Evolutionary conservation across 2,113 vertebrate genomes (phyloP), one percentile per base, ranked within the genome.

Genomic region (Gnathonemus echidnorhynchus): DNA sequence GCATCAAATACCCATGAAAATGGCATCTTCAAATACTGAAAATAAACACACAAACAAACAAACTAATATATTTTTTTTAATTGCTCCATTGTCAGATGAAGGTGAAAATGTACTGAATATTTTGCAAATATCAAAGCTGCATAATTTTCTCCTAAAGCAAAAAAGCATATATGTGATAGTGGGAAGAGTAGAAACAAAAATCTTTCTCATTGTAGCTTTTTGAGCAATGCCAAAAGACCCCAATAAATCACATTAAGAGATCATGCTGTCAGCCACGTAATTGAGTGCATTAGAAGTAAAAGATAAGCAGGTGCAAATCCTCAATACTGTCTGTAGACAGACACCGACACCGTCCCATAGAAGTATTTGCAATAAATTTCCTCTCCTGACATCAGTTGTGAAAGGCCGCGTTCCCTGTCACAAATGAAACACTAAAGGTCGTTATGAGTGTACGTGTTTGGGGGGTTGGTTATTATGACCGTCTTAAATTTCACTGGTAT

Each of bases 401-500:
- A 89, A 62, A 80, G 46, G 49, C 53, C 62, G 53, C 70, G 24
- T 50, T 89, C 49, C 80, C n/a, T 80, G 85, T 88, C 48, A 74
- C 6, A 46, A 6, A 88, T 45, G 17, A 58, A 89, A 62, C 46
- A 42, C 21, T 46, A 42, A 19, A 21, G 9, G 35, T 46, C 42
- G 42, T 91, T 86, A 85, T 80, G 88, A 91, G 89, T 31, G 49
- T 87, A 31, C 11, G 85, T 17, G 45, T 87, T 62, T 8, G 19
- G 42, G 88, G 62, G 0, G 15, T 5, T 17, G 86, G 86, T 31
- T 52, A 83, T 91, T 56, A 87, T 50, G 88, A 87, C 58, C 48
- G 80, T 92, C 84, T 89, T 35, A 89, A 91, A 93, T 90, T 87
- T 87, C 49, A 49, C 86, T 52, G 45, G 86, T 90, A 87, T 83